Percentiles rank a stretch among this genome's conserved stretches.
These are phyloP conservation scores for Neuroterus valhalla DNA, from an alignment of 1,140 invertebrate species.

Conservation along the genomic window DNA sequence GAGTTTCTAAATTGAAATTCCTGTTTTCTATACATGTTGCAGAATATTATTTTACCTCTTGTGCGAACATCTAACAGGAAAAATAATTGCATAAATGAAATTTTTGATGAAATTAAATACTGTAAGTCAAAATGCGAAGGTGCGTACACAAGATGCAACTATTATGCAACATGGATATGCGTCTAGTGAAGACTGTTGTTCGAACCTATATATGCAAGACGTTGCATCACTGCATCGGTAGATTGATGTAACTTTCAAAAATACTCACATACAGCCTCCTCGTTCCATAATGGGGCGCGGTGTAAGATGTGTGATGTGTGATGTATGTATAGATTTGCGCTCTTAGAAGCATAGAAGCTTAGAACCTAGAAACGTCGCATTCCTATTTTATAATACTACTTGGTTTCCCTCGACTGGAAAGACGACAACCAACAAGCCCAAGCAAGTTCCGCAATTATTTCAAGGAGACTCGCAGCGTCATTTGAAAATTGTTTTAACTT, in stretches of 20 bases:
- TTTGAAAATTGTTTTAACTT: slow-evolving; percentile 9
- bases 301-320: slow-evolving; percentile 21
- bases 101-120: no score
- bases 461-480: slow-evolving; percentile 12
- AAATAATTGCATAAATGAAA: no score
- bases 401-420: background rate
- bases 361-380: background rate
- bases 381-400: background rate
- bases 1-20: no score
- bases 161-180: slow-evolving; percentile 17
- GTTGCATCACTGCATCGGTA: slow-evolving; percentile 24
- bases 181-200: slow-evolving; percentile 23
- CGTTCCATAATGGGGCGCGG: slow-evolving; percentile 25
- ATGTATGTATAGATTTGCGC: background rate
- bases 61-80: no score
- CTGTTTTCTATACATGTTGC: no score
- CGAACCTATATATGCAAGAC: slow-evolving; percentile 16
- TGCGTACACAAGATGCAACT: background rate
- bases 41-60: no score
- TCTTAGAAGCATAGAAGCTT: background rate
- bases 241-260: slow-evolving; percentile 30
- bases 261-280: slow-evolving; percentile 16
- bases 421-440: slow-evolving; percentile 13
- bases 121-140: background rate
- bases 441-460: slow-evolving; percentile 24